A percentile compares a stretch with the other conserved stretches of the same genome.
Conservation (phyloP, 1,140 invertebrate species). For the Philaenus spumarius region DNA sequence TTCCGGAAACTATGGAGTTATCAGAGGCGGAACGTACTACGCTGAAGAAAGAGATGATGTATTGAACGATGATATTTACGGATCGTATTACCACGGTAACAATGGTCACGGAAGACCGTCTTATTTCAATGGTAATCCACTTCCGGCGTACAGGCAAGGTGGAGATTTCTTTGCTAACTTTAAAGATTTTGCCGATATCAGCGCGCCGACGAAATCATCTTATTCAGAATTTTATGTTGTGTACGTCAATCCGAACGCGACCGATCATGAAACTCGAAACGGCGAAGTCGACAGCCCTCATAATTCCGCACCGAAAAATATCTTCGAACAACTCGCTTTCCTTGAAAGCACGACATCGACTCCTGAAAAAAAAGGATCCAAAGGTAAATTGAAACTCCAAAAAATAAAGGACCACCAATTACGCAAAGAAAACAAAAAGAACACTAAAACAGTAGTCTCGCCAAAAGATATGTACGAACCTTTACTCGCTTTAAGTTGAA, state of each 20-base stretch:
- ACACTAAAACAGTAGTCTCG: conserved; percentile 13
- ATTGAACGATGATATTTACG: conserved; percentile 47
- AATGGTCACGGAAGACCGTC: conserved; percentile 58
- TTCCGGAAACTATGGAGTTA: conserved; percentile 83
- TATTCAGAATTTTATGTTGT: conserved; percentile 77
- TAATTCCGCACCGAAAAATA: conserved; percentile 62
- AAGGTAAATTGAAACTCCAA: conserved; percentile 32
- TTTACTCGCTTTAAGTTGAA: conserved; percentile 58
- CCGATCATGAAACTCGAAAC: conserved; percentile 20
- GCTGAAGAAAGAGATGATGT: conserved; percentile 45
- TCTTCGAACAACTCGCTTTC: conserved; percentile 68
- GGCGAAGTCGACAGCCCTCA: conserved; percentile 37
- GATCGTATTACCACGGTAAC: conserved; percentile 51
- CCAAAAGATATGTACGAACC: conserved; percentile 49
- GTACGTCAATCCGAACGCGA: conserved; percentile 62
- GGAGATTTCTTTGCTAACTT: conserved; percentile 77
- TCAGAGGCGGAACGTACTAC: conserved; percentile 81
- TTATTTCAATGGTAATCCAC: conserved; percentile 45
- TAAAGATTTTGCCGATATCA: conserved; percentile 82
- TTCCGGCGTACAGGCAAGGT: conserved; percentile 34
- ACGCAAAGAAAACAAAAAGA: conserved; percentile 2
- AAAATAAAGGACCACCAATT: conserved; percentile 39
- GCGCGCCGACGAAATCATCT: conserved; percentile 68
- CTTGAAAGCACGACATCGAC: conserved; percentile 44
- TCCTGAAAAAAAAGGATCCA: conserved; percentile 40